These are phyloP conservation scores for Lysiphlebus fabarum DNA, from an alignment of 1,140 invertebrate species.

Conservation along the genomic window DNA sequence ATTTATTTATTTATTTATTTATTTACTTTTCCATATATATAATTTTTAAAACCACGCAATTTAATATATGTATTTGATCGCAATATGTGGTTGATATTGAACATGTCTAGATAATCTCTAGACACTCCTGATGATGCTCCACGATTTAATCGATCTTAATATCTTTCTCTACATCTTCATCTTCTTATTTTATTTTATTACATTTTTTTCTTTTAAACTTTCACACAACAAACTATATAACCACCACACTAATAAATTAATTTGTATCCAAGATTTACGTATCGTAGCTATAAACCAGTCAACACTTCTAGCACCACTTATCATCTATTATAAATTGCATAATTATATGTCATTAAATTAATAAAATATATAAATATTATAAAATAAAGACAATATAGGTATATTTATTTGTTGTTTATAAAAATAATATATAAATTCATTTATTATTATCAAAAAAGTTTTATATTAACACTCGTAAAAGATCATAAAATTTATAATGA, in stretches of 20 bases:
- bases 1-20: not conserved
- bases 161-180: not conserved
- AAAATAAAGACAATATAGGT: no score
- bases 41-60: no score
- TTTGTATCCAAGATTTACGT: constrained; percentile 48
- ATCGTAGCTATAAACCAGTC: constrained; percentile 50
- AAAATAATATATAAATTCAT: no score
- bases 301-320: constrained; percentile 33
- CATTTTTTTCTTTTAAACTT: constrained; percentile 19
- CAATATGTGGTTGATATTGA: constrained; percentile 14
- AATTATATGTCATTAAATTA: constrained; percentile 53
- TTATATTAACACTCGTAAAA: no score
- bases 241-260: constrained; percentile 49
- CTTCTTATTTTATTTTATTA: constrained; percentile 3
- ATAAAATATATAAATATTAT: constrained; percentile 31
- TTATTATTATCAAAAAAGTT: no score
- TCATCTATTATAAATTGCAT: constrained; percentile 51
- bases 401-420: no score
- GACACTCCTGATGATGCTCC: no score
- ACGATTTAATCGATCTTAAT: no score
- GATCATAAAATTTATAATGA: no score
- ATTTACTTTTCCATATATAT: no score
- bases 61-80: no score
- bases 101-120: not conserved
- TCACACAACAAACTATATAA: constrained; percentile 21